Percentiles rank a stretch among this genome's conserved stretches.
Evolutionary conservation across 2,888 invertebrate genomes (phyloP).

Genomic region (Pelosia muscerda): DNA sequence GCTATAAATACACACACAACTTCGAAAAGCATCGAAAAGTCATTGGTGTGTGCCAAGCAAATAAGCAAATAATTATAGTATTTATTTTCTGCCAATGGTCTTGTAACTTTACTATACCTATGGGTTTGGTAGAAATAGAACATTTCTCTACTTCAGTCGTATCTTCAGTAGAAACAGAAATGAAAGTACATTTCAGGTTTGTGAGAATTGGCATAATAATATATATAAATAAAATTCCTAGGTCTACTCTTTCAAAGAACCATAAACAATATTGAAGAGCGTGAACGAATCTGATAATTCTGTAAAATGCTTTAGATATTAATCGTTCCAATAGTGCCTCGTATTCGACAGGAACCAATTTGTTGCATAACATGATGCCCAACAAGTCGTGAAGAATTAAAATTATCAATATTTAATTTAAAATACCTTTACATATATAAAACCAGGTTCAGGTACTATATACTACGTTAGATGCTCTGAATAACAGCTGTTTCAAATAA

Average conservation of each 20-base stretch:
- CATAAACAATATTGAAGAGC: conserved; percentile 19
- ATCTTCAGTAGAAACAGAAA: too few species aligned
- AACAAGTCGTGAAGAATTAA: neutral
- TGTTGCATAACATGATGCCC: conserved; percentile 5
- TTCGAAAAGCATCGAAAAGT: too few species aligned
- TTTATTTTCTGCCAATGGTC: neutral
- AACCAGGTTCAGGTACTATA: neutral
- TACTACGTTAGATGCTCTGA: too few species aligned
- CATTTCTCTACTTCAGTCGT: too few species aligned
- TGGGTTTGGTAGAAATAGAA: neutral
- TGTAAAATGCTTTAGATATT: conserved; percentile 40
- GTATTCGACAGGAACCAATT: neutral
- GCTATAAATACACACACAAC: too few species aligned
- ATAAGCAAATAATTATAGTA: neutral
- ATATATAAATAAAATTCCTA: neutral
- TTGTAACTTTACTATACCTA: too few species aligned
- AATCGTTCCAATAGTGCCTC: conserved; percentile 19
- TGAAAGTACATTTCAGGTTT: neutral
- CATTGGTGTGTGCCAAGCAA: too few species aligned
- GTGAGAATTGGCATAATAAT: neutral
- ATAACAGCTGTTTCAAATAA: neutral
- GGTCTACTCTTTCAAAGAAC: conserved; percentile 21
- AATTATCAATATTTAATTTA: neutral
- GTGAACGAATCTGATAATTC: conserved; percentile 28
- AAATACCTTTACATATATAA: neutral